Evolutionary conservation across 2,888 invertebrate genomes (phyloP), one percentile per base, ranked within the genome.

Genomic region (Altica lythri): DNA sequence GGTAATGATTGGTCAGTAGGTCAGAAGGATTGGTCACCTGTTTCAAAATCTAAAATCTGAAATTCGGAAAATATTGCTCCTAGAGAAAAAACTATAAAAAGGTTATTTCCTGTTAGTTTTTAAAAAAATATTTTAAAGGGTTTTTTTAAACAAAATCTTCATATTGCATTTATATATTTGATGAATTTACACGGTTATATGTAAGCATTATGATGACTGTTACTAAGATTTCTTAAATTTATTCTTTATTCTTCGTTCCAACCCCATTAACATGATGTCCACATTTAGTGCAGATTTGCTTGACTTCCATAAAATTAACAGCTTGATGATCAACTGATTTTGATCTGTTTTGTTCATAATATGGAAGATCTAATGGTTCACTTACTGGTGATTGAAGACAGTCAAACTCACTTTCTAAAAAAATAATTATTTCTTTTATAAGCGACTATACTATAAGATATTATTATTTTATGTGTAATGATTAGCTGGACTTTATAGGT

Each of bases 271-370:
- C 27, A 2, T 34, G 30, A 38, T 76, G 75, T 3, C 76, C 75
- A 61, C 76, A 76, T 67, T 75, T 75, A n/a, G 60, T 51, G 60
- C 71, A 69, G 61, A 72, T 65, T 57, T 71, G 62, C 46, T 64
- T 61, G 62, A 45, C 37, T 53, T 59, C 48, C 53, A 53, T 35
- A 58, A 53, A 38, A 46, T 60, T 47, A 55, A 52, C 19, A 60
- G 67, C 60, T 54, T 80, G 77, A 1, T 81, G 79, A 57, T 83
- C 83, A 1, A 83, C 79, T 0, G 83, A 83, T 71, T 79, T 81
- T 0, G 83, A 83, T 27, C 83, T 72, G 59, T 74, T 75, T 59
- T 81, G 81, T 54, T 79, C 76, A 57, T 53, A 47, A 9, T 51
- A 34, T 2, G 58, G 49, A 5, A 58, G 32, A 13, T 63, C 60